phyloP scores from a whole-genome alignment of 2,797 vertebrate species.

The Rhyacichthys aspro region DNA sequence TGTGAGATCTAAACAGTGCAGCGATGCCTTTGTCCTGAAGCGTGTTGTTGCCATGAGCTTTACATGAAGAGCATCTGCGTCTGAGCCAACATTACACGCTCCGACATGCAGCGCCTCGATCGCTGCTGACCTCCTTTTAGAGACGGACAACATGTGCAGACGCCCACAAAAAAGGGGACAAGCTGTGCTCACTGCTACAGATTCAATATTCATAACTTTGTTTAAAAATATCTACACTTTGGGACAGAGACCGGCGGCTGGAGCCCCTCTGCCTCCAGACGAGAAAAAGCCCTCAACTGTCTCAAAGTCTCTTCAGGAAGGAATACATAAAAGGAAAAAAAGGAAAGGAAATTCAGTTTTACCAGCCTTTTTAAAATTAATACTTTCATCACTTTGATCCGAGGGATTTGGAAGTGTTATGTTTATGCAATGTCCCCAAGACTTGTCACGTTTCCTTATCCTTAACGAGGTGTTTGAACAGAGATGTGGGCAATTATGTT shows the following conservation, averaged over 20 bases:
- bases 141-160: slow-evolving; percentile 51
- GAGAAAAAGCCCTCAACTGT: slow-evolving; percentile 14
- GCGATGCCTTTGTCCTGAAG: background rate
- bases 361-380: too few species aligned
- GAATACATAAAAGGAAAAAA: too few species aligned
- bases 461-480: too few species aligned
- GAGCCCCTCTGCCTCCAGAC: slow-evolving; percentile 40
- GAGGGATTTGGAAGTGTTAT: too few species aligned
- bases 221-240: slow-evolving; percentile 48
- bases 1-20: background rate
- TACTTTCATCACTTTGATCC: too few species aligned
- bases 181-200: slow-evolving; percentile 24
- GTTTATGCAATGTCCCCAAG: too few species aligned
- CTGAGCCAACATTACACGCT: slow-evolving; percentile 23
- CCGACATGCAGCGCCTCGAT: slow-evolving; percentile 13
- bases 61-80: slow-evolving; percentile 11
- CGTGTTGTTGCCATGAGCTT: slow-evolving; percentile 12
- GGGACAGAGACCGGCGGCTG: background rate
- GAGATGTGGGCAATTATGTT: too few species aligned
- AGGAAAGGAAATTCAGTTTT: too few species aligned
- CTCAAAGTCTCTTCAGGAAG: too few species aligned
- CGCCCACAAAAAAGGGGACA: slow-evolving; percentile 26
- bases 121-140: slow-evolving; percentile 54
- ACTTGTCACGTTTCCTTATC: too few species aligned
- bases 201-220: slow-evolving; percentile 68